Percentiles rank a stretch among this genome's conserved stretches.
These are phyloP conservation scores for Axea sp. DNA, from an alignment of 2,888 invertebrate genomes.

Conservation along the genomic window DNA sequence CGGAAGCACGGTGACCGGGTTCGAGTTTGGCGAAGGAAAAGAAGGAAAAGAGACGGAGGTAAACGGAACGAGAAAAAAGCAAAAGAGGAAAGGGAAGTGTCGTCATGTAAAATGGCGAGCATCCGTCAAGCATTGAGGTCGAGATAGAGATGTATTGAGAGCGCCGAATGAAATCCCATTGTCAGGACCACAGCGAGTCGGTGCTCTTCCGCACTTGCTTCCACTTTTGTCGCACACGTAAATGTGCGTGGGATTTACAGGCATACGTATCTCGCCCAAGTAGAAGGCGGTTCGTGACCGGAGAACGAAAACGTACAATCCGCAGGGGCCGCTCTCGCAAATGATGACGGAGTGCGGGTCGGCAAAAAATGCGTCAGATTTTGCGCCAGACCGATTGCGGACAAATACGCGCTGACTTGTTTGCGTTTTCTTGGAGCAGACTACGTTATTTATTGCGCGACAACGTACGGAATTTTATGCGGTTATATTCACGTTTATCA, in stretches of 20 bases:
- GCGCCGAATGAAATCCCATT: constrained; percentile 72
- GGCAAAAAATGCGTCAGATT: constrained; percentile 31
- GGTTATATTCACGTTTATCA: background rate
- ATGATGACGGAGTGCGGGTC: constrained; percentile 27
- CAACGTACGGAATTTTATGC: background rate
- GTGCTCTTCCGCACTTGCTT: constrained; percentile 62
- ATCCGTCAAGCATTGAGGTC: constrained; percentile 75
- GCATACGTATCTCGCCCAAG: constrained; percentile 8
- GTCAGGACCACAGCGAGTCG: constrained; percentile 63
- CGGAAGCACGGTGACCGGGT: constrained; percentile 48
- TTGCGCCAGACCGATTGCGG: constrained; percentile 4
- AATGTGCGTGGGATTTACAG: constrained; percentile 44
- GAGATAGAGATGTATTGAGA: constrained; percentile 74
- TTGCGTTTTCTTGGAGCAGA: constrained; percentile 5
- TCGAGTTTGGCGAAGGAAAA: background rate
- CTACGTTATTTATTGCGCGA: constrained; percentile 6
- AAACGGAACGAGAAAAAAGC: constrained; percentile 28
- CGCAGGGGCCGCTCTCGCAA: background rate
- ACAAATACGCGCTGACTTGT: constrained; percentile 36
- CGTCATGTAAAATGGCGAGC: constrained; percentile 71
- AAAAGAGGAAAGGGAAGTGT: constrained; percentile 24
- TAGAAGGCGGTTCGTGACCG: constrained; percentile 43
- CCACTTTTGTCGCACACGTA: constrained; percentile 40
- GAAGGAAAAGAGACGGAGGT: background rate
- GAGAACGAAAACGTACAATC: constrained; percentile 37